Percentiles rank a stretch among this genome's conserved stretches.
phyloP scores from a whole-genome alignment of 1,140 invertebrate species.

The Drosophila sp. region DNA sequence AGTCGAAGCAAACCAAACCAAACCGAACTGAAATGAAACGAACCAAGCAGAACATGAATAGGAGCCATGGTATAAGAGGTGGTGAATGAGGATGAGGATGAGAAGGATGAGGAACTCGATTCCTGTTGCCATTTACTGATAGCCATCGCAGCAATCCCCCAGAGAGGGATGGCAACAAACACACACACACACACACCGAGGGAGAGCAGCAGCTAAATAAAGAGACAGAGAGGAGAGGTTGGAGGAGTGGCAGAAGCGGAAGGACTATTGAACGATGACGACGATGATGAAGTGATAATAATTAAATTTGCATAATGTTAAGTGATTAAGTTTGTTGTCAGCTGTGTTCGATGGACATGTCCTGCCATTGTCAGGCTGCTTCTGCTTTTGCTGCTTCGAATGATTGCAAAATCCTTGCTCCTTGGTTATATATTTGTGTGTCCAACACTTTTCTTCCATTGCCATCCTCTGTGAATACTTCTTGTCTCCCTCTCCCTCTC shows the following conservation, averaged over 20 bases:
- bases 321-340: slow-evolving; percentile 77
- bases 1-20: background rate
- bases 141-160: slow-evolving; percentile 50
- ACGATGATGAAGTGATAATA: slow-evolving; percentile 77
- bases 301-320: slow-evolving; percentile 79
- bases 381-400: slow-evolving; percentile 13
- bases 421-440: slow-evolving; percentile 5
- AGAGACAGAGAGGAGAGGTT: background rate
- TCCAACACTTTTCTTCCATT: slow-evolving; percentile 31
- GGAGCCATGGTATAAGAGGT: background rate
- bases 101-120: slow-evolving; percentile 26
- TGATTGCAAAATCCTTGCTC: slow-evolving; percentile 57
- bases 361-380: slow-evolving; percentile 47
- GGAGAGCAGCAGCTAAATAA: background rate
- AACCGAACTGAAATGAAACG: background rate
- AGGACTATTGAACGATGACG: slow-evolving; percentile 45
- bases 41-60: background rate
- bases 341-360: slow-evolving; percentile 47
- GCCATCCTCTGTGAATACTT: slow-evolving; percentile 26
- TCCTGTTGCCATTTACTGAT: slow-evolving; percentile 65
- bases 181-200: slow-evolving; percentile 3
- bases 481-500: slow-evolving; percentile 1
- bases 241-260: slow-evolving; percentile 5
- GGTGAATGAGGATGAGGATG: slow-evolving; percentile 16
- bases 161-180: slow-evolving; percentile 44